Base-by-base conservation (phyloP, 2,797 vertebrate species). In the Oryzias sinensis region DNA sequence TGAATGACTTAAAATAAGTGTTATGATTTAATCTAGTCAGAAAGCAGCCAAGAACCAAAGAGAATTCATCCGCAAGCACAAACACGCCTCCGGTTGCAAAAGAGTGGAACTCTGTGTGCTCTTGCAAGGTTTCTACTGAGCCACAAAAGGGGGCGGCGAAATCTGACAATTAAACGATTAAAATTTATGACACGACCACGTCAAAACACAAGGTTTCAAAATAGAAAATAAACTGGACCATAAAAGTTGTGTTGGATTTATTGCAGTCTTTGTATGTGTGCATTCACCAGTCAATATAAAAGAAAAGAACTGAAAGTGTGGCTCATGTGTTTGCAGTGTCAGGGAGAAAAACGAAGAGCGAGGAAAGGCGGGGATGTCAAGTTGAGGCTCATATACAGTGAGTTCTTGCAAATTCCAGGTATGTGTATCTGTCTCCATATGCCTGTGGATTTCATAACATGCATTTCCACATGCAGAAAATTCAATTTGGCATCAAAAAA, bases 81-180 rank as follows among this genome's bases (percentile, higher is more conserved):
- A 81, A 87, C 81, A 83, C 63, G 88, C 66, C 73, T 63, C n/a
- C 2, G 29, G 74, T 83, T 87, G 85, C 80, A 65, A 85, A 68
- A 82, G 4, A 51, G 68, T 55, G 67, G 55, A 42, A 62, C 59
- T 49, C 54, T 51, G 70, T 74, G 58, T 49, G 74, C 56, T 76
- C 52, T 5, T 58, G 50, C 55, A 79, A 53, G 73, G 33, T 62
- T 56, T 63, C 63, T 51, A 67, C 63, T 16, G 15, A 53, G 49
- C 44, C 46, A 25, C 44, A 22, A 4, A 47, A 14, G 4, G 45
- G 18, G 15, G 44, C 18, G 47, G 51, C 43, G 40, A 42, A 55
- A 64, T 65, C 70, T 54, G 65, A 56, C 73, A 71, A 6, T 40
- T 18, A 58, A 46, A 20, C 27, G 57, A 43, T 50, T 29, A 20